Evolutionary conservation across 2,888 invertebrate species (phyloP).

Genomic region (Cartodere bifasciata): DNA sequence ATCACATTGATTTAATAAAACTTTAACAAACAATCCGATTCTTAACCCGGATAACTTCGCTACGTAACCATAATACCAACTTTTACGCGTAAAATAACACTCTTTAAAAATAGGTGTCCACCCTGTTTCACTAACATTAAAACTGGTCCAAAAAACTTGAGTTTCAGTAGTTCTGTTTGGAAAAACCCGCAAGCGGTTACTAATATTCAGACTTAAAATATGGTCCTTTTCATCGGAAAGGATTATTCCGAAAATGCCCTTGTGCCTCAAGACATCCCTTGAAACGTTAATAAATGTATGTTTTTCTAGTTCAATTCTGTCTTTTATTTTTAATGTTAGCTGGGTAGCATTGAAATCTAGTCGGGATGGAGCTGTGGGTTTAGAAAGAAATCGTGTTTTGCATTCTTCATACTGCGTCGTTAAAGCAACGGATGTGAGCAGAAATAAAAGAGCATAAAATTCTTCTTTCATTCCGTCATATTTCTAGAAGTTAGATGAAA

Average conservation of each 20-base stretch:
- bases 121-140: constrained; percentile 34
- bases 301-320: too few relatives aligned
- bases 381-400: constrained; percentile 25
- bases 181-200: constrained; percentile 25
- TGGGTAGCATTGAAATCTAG: constrained; percentile 24
- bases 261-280: constrained; percentile 39
- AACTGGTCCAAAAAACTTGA: constrained; percentile 42
- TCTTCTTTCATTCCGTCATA: constrained; percentile 34
- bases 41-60: constrained; percentile 21
- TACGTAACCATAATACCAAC: constrained; percentile 32
- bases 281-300: constrained; percentile 27
- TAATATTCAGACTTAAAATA: constrained; percentile 25
- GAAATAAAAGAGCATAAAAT: constrained; percentile 22
- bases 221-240: constrained; percentile 29
- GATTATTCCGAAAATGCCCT: constrained; percentile 29
- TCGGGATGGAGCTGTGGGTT: constrained; percentile 29
- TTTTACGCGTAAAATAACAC: constrained; percentile 27
- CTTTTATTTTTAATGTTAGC: constrained; percentile 19
- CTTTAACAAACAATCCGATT: constrained; percentile 30
- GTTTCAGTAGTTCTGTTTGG: constrained; percentile 32
- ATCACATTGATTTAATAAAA: constrained; percentile 62
- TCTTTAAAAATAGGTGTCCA: constrained; percentile 34
- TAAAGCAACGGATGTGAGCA: constrained; percentile 33
- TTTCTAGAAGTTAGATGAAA: constrained; percentile 18
- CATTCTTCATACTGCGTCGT: constrained; percentile 25